These are phyloP conservation scores for Xenentodon cancila DNA, from an alignment of 2,797 vertebrate genomes.

Conservation along the genomic window DNA sequence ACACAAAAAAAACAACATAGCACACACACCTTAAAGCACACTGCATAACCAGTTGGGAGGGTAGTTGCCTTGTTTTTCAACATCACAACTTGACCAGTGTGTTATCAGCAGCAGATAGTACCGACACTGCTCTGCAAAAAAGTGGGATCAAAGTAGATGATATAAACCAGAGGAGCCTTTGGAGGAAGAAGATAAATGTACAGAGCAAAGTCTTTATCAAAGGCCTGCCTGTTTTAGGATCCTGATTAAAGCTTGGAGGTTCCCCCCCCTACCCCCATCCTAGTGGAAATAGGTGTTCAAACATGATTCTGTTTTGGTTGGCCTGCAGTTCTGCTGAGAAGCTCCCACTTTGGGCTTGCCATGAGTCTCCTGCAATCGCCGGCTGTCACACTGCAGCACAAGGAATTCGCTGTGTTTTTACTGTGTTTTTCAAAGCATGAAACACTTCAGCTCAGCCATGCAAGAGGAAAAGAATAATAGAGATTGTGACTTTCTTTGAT, in stretches of 20 bases:
- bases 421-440: slow-evolving; percentile 63
- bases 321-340: slow-evolving; percentile 68
- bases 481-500: slow-evolving; percentile 56
- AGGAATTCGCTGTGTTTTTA: slow-evolving; percentile 68
- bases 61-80: slow-evolving; percentile 8
- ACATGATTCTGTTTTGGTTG: slow-evolving; percentile 83
- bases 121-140: slow-evolving; percentile 52
- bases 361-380: slow-evolving; percentile 56
- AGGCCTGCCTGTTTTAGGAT: slow-evolving; percentile 77
- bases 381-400: slow-evolving; percentile 62
- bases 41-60: slow-evolving; percentile 6
- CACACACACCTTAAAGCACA: slow-evolving; percentile 49
- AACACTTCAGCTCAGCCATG: slow-evolving; percentile 54
- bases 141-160: slow-evolving; percentile 79
- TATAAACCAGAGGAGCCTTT: slow-evolving; percentile 73
- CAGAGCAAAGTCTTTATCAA: slow-evolving; percentile 74
- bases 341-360: slow-evolving; percentile 54
- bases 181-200: slow-evolving; percentile 78
- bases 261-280: slow-evolving; percentile 44
- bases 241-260: slow-evolving; percentile 75
- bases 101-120: slow-evolving; percentile 63
- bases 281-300: slow-evolving; percentile 85
- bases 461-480: slow-evolving; percentile 63
- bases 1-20: slow-evolving; percentile 31
- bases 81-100: slow-evolving; percentile 55